Conservation (phyloP, 23 tunicate species). For the Trididemnum nubilum region DNA sequence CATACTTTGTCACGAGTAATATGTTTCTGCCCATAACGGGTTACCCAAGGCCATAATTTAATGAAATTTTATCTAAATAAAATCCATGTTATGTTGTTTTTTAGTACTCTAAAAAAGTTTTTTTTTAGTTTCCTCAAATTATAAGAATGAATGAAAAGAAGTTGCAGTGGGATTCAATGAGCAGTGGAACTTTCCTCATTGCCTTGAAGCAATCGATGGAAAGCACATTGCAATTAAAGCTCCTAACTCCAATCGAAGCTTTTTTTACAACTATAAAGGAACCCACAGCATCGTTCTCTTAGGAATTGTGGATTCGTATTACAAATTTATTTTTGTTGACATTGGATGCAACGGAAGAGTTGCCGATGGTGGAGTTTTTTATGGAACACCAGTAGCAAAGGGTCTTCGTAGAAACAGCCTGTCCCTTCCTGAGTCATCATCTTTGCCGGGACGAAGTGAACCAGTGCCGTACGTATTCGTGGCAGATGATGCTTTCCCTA, state of each 20-base stretch:
- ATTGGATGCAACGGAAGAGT: constrained; percentile 31
- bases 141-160: background rate
- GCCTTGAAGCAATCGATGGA: constrained; percentile 26
- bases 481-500: constrained; percentile 35
- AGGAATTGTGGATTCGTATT: constrained; percentile 19
- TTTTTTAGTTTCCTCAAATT: too few species aligned
- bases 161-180: background rate
- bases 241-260: constrained; percentile 1
- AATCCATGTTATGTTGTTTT: too few species aligned
- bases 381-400: background rate
- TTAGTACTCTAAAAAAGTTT: too few species aligned
- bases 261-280: constrained; percentile 30
- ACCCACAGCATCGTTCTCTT: constrained; percentile 23
- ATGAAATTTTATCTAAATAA: too few species aligned
- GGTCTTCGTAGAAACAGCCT: background rate
- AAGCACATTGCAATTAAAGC: constrained; percentile 23
- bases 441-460: background rate
- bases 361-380: constrained; percentile 23
- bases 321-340: constrained; percentile 23
- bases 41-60: too few species aligned
- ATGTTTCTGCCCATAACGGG: too few species aligned
- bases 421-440: background rate
- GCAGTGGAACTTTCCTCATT: background rate
- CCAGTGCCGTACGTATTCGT: constrained; percentile 28
- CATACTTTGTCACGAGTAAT: too few species aligned